Evolutionary conservation across 2,888 invertebrate species (phyloP), one percentile per base, ranked within the genome.

Genomic region (Abrostola tripartita): DNA sequence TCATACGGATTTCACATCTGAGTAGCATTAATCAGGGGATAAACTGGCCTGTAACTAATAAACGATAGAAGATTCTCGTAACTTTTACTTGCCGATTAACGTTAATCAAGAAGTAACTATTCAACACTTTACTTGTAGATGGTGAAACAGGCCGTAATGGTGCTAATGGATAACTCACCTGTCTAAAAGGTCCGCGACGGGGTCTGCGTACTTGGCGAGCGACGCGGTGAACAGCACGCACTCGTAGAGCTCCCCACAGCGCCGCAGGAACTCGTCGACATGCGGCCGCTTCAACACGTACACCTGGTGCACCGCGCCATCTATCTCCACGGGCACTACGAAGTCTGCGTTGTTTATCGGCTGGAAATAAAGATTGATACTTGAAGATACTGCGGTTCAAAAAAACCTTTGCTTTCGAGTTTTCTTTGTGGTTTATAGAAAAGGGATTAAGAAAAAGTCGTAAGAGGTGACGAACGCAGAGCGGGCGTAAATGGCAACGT

Each of bases 281-380:
- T 99, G 98, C 90, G 99, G 99, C 95, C 99, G 96, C 95, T 99
- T 99, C 90, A 99, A 95, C 74, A 99, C 99, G 95, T 99, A 99
- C 85, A 98, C 98, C 95, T 99, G 99, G 95, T 99, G 99, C 71
- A 99, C 97, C 55, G 98, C 98, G 79, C 99, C 99, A 95, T 99
- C 99, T 86, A 99, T 99, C 95, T 99, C 99, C 70, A 99, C 99
- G 71, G 99, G 99, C 88, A 99, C 99, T 87, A 99, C 98, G 95
- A 99, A 99, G 95, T 99, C 99, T 79, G 99, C 99, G 95, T 99
- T 99, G 95, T 98, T 98, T 93, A 99, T 99, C 78, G 99, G 99
- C 98, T 99, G 95, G 56, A 96, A 95, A 60, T 44, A 58, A 50
- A 11, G 12, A 52, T 40, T 51, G 4, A 6, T 10, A 14, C 14